Base-by-base conservation (phyloP, 2,113 vertebrate genomes). In the Mirza zaza region DNA sequence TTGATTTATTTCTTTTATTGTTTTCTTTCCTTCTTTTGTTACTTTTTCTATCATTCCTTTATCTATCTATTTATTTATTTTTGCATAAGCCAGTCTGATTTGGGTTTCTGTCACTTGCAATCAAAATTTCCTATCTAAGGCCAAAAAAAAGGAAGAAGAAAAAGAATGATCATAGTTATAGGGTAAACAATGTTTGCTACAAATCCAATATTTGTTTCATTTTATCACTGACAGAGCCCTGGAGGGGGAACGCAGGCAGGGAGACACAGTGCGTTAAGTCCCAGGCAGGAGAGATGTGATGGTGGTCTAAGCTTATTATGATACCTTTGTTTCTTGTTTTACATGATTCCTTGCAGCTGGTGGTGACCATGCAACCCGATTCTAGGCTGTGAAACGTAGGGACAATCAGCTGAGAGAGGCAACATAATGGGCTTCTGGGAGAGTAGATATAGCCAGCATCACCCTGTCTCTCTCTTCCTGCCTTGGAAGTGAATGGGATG, bases 81-180 rank as follows among this genome's bases (percentile, higher is more conserved):
- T 52, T 76, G 20, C 18, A 39, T 82, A 85, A 76, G 27, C 10
- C 2, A 61, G 45, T 83, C 36, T 96, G 45, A 93, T 79, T 93
- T 82, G 18, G 25, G 12, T 89, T 95, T 96, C 75, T 89, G 20
- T 81, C 12, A 39, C 2, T 86, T 89, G 32, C 39, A 90, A 68
- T 95, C 25, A 91, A 57, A 80, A 63, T 68, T 55, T 87, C n/a
- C 63, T 48, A 76, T 93, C 61, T 68, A 73, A 92, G 76, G 29
- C 25, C 10, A 27, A 61, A 27, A 61, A 25, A 8, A 55, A 39
- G 29, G 42, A 11, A 61, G 11, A 61, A 39, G 10, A n/a, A 27
- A 68, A 59, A 67, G 14, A 77, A 21, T 12, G 25, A 75, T 50
- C 42, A 55, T 76, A 87, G n/a, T 68, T 39, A n/a, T 12, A 11